Evolutionary conservation across 2,797 vertebrate species (phyloP), one percentile per base, ranked within the genome.

Genomic region (Graptemys geographica): DNA sequence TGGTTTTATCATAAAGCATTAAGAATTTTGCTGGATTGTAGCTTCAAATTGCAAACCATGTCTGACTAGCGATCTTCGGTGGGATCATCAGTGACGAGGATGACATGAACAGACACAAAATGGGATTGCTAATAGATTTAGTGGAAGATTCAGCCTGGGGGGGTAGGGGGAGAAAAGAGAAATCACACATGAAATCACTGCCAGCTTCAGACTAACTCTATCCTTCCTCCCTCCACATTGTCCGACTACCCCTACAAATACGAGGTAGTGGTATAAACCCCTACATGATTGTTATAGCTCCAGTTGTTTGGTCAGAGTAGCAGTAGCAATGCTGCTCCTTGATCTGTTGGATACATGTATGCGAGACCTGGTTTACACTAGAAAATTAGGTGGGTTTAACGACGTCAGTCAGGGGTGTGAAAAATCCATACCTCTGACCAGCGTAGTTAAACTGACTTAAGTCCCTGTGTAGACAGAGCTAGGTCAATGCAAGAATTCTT

Each of bases 201-300:
- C 1, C 3, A 33, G 31, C 11, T 21, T 11, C n/a, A 90, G 62
- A 16, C 11, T 74, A 62, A 7, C 0, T 25, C 8, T 7, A 1
- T 0, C 76, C 80, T 37, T 56, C 31, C 49, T 27, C 65, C 88
- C 51, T 19, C 51, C 18, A 5, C 81, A 19, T 1, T 44, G 37
- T 6, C 5, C 7, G 0, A 8, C 4, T 5, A 2, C 18, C 59
- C 7, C 8, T 3, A 0, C 2, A 3, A 86, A 53, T 37, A 3
- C 44, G 56, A 90, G 56, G 15, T 4, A 5, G 9, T 78, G 27
- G 79, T 49, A 12, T 8, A 78, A 88, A 88, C 56, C 31, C 13
- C 16, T 27, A 47, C 4, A 21, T 18, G 28, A 79, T 87, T 23
- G 18, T 69, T 37, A 37, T 23, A 37, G 33, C n/a, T 37, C n/a